Conservation (phyloP, 2,888 invertebrate genomes). For the Teleogryllus oceanicus region DNA sequence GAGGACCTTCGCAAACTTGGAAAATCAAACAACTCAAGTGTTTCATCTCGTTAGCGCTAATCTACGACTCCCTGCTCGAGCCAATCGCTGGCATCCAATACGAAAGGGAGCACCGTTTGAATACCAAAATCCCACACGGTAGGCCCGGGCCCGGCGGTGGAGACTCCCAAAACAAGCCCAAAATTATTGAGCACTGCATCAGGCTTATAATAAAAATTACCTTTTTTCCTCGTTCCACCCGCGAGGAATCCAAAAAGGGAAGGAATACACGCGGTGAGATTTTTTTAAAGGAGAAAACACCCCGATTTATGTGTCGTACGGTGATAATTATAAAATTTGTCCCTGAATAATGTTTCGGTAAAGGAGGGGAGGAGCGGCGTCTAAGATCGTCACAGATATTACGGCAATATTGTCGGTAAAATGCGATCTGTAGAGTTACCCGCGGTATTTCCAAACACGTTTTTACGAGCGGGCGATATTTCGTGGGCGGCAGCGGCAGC, state of each 20-base stretch:
- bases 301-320: neutral
- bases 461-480: slow-evolving; percentile 18
- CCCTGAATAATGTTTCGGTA: neutral
- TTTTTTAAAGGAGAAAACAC: neutral
- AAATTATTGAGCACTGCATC: slow-evolving; percentile 2
- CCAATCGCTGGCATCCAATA: too few relatives aligned
- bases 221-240: neutral
- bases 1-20: too few relatives aligned
- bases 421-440: slow-evolving; percentile 2
- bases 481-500: neutral
- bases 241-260: slow-evolving; percentile 4
- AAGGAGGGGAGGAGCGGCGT: neutral
- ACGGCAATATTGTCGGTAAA: slow-evolving; percentile 18
- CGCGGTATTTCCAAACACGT: slow-evolving; percentile 9
- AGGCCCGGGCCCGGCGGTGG: too few relatives aligned
- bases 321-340: slow-evolving; percentile 18
- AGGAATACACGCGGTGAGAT: neutral
- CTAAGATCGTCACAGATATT: neutral
- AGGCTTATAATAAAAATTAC: slow-evolving; percentile 7
- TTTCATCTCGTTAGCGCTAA: too few relatives aligned
- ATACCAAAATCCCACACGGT: too few relatives aligned
- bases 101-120: too few relatives aligned
- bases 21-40: too few relatives aligned
- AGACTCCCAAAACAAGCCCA: neutral
- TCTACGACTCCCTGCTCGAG: too few relatives aligned